A percentile compares a stretch with the other conserved stretches of the same genome.
phyloP scores from a whole-genome alignment of 2,113 vertebrate genomes.

The Thinocorus orbignyianus region DNA sequence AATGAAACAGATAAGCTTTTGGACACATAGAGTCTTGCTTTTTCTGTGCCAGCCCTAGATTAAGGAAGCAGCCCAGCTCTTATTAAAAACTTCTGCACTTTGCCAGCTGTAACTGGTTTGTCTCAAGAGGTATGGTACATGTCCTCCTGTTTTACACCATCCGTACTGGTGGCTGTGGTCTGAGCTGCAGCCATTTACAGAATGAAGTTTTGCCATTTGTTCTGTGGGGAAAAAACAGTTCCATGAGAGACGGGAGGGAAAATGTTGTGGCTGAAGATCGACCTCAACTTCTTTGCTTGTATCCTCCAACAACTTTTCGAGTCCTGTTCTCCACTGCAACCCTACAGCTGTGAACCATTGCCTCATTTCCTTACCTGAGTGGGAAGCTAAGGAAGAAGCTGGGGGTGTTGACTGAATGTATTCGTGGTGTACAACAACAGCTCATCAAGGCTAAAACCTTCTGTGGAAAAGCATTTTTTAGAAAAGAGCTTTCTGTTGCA shows the following conservation, averaged over 20 bases:
- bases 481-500: not conserved
- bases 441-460: not conserved
- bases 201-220: not conserved
- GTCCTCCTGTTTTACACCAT: not conserved
- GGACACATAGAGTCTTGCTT: not conserved
- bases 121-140: not conserved
- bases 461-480: not conserved
- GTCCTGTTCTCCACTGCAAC: not conserved
- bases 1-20: slow-evolving; percentile 41
- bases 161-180: not conserved
- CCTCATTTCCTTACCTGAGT: not conserved
- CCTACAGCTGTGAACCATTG: not conserved
- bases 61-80: not conserved
- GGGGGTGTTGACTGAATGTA: not conserved
- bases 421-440: not conserved
- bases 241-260: not conserved
- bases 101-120: not conserved
- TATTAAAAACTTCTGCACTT: not conserved
- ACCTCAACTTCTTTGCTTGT: not conserved
- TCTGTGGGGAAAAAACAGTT: not conserved
- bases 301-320: not conserved
- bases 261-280: not conserved
- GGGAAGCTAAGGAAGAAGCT: not conserved
- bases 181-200: not conserved
- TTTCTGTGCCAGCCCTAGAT: not conserved